Conservation (phyloP, 2,888 invertebrate genomes). For the Latrodectus hesperus region DNA sequence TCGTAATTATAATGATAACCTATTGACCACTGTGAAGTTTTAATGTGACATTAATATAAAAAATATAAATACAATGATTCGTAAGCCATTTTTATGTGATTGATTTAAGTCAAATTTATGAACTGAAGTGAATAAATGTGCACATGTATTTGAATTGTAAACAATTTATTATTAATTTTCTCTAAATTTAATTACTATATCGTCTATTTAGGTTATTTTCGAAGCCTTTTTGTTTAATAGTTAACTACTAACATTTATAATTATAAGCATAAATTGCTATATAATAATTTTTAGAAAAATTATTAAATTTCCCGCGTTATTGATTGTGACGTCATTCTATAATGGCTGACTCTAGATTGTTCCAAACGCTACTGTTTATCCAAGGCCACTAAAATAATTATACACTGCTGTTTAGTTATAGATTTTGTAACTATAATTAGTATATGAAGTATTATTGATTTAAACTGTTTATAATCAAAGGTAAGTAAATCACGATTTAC, state of each 20-base stretch:
- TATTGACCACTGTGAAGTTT: no score
- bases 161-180: no score
- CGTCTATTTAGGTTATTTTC: no score
- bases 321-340: conserved; percentile 45
- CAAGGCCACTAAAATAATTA: conserved; percentile 10
- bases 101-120: no score
- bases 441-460: conserved; percentile 32
- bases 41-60: no score
- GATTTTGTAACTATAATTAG: conserved; percentile 1
- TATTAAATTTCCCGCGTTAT: conserved; percentile 50
- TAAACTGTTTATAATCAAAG: conserved; percentile 13
- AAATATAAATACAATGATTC: no score
- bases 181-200: no score
- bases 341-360: conserved; percentile 59
- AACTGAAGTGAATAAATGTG: no score
- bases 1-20: no score
- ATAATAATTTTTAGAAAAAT: not conserved
- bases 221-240: no score
- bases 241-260: not conserved
- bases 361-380: conserved; percentile 36
- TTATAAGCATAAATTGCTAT: not conserved
- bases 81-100: no score
- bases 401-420: conserved; percentile 6
- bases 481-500: conserved; percentile 35
- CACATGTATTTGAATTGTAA: no score